Base-by-base conservation (phyloP, 1,140 invertebrate species). In the Amphibalanus amphitrite region DNA sequence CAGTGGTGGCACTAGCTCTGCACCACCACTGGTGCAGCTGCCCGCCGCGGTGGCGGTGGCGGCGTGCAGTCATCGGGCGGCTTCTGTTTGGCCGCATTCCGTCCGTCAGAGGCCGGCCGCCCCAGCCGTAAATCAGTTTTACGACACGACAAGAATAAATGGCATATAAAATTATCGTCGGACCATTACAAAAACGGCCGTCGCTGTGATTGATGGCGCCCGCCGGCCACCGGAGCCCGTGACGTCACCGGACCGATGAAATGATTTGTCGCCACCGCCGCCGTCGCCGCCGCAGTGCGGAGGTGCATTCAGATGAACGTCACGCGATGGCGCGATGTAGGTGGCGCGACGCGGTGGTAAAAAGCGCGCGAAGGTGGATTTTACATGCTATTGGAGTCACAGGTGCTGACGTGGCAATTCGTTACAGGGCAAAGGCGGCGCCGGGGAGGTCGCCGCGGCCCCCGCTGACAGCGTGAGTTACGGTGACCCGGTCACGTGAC, bases 141-240 rank as follows among this genome's bases (percentile, higher is more conserved):
- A 59, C 47, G 47, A 59, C 47, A 59, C 23, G 47, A 59, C 47
- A 59, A 59, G 47, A 59, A 59, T 59, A 59, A 59, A 59, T 59
- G 47, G 47, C 13, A 59, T 59, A 59, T 59, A 59, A 59, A 59
- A 59, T 59, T 59, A 59, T 59, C 47, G 47, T 59, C 47, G 47
- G 47, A 13, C 47, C 47, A 59, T 59, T 59, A 59, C 17, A 59
- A 59, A 59, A 59, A 59, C 47, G 47, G 17, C 47, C 13, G 47
- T 20, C 47, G 47, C 10, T 20, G 47, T 59, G 47, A 59, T 59
- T 59, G 10, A 59, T 59, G 47, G 1, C 47, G 10, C 13, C 20
- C 13, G 47, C 47, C 47, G 13, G 47, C 47, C 1, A 20, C 47
- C 13, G 6, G 47, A 20, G 1, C 47, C 13, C 6, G 47, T 59